These are phyloP conservation scores for Anthrax anthrax DNA, from an alignment of 2,888 invertebrate species.

Conservation along the genomic window DNA sequence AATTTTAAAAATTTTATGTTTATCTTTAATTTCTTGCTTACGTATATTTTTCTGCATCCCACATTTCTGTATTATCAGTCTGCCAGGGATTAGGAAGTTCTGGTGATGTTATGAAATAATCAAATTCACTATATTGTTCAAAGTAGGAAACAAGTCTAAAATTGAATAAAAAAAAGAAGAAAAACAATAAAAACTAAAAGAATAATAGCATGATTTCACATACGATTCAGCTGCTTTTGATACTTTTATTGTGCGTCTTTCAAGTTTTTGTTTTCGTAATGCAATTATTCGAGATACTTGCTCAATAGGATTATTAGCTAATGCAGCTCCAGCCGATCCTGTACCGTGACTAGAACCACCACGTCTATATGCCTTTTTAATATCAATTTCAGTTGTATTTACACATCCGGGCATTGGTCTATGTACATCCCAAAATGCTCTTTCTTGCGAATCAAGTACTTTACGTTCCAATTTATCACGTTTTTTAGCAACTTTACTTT, in stretches of 20 bases:
- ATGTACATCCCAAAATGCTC: slow-evolving; percentile 99
- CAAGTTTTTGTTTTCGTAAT: slow-evolving; percentile 61
- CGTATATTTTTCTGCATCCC: slow-evolving; percentile 93
- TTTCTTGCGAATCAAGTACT: slow-evolving; percentile 94
- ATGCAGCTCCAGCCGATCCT: slow-evolving; percentile 32
- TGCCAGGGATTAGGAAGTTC: slow-evolving; percentile 97
- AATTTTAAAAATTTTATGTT: background rate
- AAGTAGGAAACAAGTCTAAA: slow-evolving; percentile 73
- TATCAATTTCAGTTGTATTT: slow-evolving; percentile 96
- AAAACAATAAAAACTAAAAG: background rate
- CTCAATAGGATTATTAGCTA: slow-evolving; percentile 34
- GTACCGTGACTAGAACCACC: slow-evolving; percentile 35
- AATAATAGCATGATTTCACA: slow-evolving; percentile 41
- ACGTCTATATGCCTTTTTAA: slow-evolving; percentile 77
- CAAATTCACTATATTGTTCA: slow-evolving; percentile 94
- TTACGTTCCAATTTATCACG: slow-evolving; percentile 95
- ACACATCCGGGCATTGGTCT: slow-evolving; percentile 98
- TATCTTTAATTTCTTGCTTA: slow-evolving; percentile 30
- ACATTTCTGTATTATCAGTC: slow-evolving; percentile 86
- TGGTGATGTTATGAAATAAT: slow-evolving; percentile 82
- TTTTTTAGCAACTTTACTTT: slow-evolving; percentile 88
- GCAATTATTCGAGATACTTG: slow-evolving; percentile 50
- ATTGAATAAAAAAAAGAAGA: slow-evolving; percentile 8
- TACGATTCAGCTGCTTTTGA: slow-evolving; percentile 91
- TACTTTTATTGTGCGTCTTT: slow-evolving; percentile 75